Evolutionary conservation across 2,113 vertebrate genomes (phyloP), one percentile per base, ranked within the genome.

Genomic region (Argyrosomus japonicus): DNA sequence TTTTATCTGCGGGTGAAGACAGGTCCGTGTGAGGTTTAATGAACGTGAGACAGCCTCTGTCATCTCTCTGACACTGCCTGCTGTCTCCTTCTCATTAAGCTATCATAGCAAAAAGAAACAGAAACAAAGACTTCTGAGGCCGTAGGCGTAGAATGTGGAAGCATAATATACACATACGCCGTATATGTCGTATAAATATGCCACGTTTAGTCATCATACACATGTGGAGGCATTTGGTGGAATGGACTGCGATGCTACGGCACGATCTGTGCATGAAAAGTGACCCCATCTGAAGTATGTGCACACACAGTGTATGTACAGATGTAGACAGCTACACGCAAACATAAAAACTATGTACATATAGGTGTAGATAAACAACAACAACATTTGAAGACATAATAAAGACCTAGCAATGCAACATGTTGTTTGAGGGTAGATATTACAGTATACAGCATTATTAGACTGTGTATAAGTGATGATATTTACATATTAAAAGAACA

Each of bases 1-100:
- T 83, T 87, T 85, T 64, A 83, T 88, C 65, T 10, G 57, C 2
- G 32, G 54, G 77, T 67, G 75, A 62, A 82, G 78, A 29, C 51
- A 75, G 64, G 71, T 79, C 71, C 2, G 11, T 68, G 72, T 75
- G 56, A 78, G 69, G 68, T 62, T 79, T 82, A 75, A 76, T 74
- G 84, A 79, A 61, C 74, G 75, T 21, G 62, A 84, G 83, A 75
- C 77, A 32, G 72, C 63, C 73, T 56, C 54, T 47, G 77, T 75
- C 83, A 75, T 77, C 78, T 47, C 72, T 43, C 17, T 32, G 50
- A 32, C 69, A 21, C 58, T 11, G 74, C 40, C 68, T 3, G 40
- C 54, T 50, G 62, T 56, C 54, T 75, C 71, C 6, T 12, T 56
- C 74, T 81, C 58, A 32, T 79, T 79, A 23, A 13, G 1, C 23